Evolutionary conservation across 2,797 vertebrate species (phyloP).

Genomic region (Girardinus metallicus): DNA sequence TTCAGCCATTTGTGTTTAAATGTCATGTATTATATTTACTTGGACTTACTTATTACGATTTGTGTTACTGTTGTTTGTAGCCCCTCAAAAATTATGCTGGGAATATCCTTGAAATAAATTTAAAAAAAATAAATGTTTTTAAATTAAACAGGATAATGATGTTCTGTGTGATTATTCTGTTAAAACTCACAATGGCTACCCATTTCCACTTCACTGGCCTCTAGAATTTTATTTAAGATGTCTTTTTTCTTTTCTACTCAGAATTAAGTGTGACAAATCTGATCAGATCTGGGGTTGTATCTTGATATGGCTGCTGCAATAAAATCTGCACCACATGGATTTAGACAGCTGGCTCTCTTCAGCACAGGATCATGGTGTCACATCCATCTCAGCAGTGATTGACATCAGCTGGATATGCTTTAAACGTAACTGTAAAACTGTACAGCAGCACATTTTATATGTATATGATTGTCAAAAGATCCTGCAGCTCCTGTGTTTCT

Average conservation of each 20-base stretch:
- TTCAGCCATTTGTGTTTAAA: background rate
- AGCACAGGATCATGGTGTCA: conserved; percentile 1
- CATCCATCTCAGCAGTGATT: background rate
- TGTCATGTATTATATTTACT: too few relatives aligned
- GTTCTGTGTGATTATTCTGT: background rate
- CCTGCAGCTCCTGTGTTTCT: background rate
- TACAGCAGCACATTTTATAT: background rate
- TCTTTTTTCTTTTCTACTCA: background rate
- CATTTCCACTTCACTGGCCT: background rate
- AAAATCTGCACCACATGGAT: background rate
- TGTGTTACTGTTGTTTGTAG: too few relatives aligned
- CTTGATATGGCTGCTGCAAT: background rate
- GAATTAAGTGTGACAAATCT: conserved; percentile 3
- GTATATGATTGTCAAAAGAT: background rate
- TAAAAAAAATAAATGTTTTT: too few relatives aligned
- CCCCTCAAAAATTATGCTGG: too few relatives aligned
- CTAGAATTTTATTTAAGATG: background rate
- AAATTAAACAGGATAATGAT: too few relatives aligned
- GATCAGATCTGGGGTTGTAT: background rate
- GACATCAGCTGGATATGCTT: background rate
- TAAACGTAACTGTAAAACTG: background rate
- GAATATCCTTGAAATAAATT: too few relatives aligned
- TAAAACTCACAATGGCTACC: background rate
- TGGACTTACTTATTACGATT: too few relatives aligned
- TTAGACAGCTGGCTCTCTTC: background rate